Conservation (phyloP, 2,888 invertebrate genomes). For the Cheiracanthium punctorium region DNA sequence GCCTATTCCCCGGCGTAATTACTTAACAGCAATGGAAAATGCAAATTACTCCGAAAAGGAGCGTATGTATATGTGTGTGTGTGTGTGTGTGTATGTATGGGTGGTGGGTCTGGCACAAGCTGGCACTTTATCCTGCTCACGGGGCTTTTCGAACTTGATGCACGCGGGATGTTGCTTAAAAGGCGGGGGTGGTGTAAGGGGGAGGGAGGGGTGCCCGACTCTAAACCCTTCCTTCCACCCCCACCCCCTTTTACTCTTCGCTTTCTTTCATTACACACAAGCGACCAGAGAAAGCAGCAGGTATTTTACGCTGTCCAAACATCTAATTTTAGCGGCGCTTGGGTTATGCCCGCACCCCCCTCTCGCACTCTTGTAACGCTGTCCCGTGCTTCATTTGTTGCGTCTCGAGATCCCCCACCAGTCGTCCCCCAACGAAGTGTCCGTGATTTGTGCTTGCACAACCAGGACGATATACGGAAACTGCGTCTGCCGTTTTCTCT, state of each 20-base stretch:
- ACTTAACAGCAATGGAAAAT: conserved; percentile 71
- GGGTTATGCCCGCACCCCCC: conserved; percentile 16
- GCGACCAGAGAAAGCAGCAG: conserved; percentile 60
- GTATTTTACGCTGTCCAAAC: conserved; percentile 70
- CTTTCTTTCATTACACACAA: conserved; percentile 48
- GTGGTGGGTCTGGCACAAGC: conserved; percentile 43
- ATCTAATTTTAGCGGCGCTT: conserved; percentile 67
- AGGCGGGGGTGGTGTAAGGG: not conserved
- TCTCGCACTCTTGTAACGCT: conserved; percentile 20
- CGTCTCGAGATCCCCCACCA: conserved; percentile 30
- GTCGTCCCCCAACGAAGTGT: conserved; percentile 29
- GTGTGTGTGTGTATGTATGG: not conserved
- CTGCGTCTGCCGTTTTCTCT: conserved; percentile 33
- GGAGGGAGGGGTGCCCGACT: not conserved
- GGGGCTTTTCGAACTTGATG: conserved; percentile 62
- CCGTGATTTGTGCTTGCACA: conserved; percentile 66
- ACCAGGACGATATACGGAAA: conserved; percentile 26
- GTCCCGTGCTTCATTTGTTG: conserved; percentile 62
- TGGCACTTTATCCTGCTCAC: conserved; percentile 65
- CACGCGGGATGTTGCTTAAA: conserved; percentile 49
- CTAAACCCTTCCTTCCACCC: not conserved
- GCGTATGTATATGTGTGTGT: not conserved
- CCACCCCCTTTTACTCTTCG: conserved; percentile 4
- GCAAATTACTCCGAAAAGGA: conserved; percentile 64
- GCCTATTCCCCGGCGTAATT: conserved; percentile 69